These are phyloP conservation scores for Raillietiella orientalis DNA, from an alignment of 2,888 invertebrate genomes.

Conservation along the genomic window DNA sequence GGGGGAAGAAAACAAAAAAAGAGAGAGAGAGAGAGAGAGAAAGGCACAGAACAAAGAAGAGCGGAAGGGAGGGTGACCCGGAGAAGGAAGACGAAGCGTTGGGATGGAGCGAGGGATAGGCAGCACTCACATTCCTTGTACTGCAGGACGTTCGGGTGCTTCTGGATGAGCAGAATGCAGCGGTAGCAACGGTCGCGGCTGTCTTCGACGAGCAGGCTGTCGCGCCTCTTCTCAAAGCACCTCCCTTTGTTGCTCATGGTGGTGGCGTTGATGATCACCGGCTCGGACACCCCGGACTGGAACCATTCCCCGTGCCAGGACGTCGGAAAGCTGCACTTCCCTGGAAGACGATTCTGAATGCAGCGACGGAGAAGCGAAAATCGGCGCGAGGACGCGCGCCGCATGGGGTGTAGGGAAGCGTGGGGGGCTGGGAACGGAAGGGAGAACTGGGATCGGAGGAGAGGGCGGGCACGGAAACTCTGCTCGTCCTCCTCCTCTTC, in stretches of 20 bases:
- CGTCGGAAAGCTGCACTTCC: constrained; percentile 48
- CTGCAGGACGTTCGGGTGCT: constrained; percentile 73
- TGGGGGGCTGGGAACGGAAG: no score
- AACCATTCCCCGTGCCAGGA: constrained; percentile 65
- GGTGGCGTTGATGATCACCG: constrained; percentile 39
- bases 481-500: no score
- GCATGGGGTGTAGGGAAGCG: no score
- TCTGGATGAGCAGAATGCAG: constrained; percentile 80
- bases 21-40: background rate
- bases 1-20: background rate
- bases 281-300: constrained; percentile 32
- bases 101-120: no score
- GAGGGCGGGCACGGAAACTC: no score
- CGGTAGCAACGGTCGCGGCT: constrained; percentile 64
- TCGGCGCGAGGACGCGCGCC: no score
- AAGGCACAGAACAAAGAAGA: constrained; percentile 2
- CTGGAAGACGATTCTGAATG: no score
- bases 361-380: no score
- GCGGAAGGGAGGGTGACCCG: constrained; percentile 1
- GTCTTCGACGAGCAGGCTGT: constrained; percentile 61
- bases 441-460: no score
- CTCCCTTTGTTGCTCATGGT: constrained; percentile 51
- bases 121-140: constrained; percentile 94
- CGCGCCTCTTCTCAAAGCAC: constrained; percentile 49
- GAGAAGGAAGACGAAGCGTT: no score